These are phyloP conservation scores for Ramphastos sulfuratus DNA, from an alignment of 2,113 vertebrate genomes.

Conservation along the genomic window DNA sequence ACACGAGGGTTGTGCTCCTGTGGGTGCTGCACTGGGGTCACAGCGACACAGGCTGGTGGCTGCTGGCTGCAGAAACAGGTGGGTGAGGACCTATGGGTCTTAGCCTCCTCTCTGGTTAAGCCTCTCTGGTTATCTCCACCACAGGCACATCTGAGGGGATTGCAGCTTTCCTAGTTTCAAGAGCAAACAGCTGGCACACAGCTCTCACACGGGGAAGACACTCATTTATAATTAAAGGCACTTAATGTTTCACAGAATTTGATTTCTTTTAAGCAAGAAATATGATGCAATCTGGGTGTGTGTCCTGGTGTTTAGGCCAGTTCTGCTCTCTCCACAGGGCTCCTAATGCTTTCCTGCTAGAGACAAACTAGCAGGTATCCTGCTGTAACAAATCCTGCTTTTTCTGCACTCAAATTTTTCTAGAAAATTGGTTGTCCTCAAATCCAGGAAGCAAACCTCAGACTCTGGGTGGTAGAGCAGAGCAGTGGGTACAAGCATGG, in stretches of 20 bases:
- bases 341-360: not conserved
- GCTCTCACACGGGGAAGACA: not conserved
- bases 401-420: not conserved
- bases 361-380: not conserved
- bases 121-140: not conserved
- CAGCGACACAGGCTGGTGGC: accelerated
- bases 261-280: not conserved
- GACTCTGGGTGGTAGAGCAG: not conserved
- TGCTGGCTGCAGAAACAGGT: not conserved
- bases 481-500: too few relatives aligned
- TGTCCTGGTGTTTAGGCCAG: not conserved
- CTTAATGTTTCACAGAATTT: not conserved
- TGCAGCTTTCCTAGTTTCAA: not conserved
- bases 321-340: accelerated
- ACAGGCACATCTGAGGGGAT: accelerated
- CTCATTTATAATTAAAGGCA: not conserved
- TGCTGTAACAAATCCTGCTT: accelerated
- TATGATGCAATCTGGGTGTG: not conserved
- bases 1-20: accelerated
- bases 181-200: not conserved
- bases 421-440: not conserved
- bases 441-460: not conserved
- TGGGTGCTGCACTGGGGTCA: accelerated
- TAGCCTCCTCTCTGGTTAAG: not conserved
- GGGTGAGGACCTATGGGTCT: accelerated